Evolutionary conservation across 2,888 invertebrate genomes (phyloP), one percentile per base, ranked within the genome.

Genomic region (Ichneumoninae sp.): DNA sequence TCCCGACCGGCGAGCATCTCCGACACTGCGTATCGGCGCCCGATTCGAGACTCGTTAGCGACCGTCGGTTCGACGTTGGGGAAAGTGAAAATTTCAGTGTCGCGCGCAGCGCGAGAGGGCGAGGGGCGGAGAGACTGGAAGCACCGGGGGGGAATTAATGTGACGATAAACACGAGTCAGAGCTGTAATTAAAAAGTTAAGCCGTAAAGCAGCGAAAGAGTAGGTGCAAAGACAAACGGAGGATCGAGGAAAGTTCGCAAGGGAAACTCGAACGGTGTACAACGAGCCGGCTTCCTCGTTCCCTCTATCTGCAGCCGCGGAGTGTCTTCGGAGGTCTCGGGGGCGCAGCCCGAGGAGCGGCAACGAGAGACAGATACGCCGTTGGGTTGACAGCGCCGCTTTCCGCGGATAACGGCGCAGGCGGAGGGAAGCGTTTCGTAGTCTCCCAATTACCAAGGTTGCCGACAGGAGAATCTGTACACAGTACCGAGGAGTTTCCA

Each of bases 181-280:
- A 88, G 86, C 89, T 88, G 91, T 90, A 91, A 91, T 92, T 91
- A 91, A 91, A 91, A 91, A 90, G 90, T 91, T 89, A 89, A 89
- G 88, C 88, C 87, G 89, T 89, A 89, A 90, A 90, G 88, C 88
- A 89, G 87, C 85, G 85, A 83, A 87, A 88, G 87, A 89, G 84
- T 85, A 87, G 87, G 87, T 86, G 87, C 87, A 87, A 87, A 86
- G 88, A 85, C 88, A 85, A 88, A 86, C 83, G 82, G 81, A 84
- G 81, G 84, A 84, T 86, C 83, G 76, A 81, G 80, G 66, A 78
- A 70, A 86, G 83, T 87, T 83, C 57, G 19, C 19, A 44, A 54
- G 50, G 69, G 76, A 85, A 75, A 81, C 83, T 26, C 13, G 60
- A 60, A 60, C 30, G 57, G 57, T 60, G 26, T 26, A 13, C 26